Base-by-base conservation (phyloP, 2,888 invertebrate species). In the Siphlonurus alternatus region DNA sequence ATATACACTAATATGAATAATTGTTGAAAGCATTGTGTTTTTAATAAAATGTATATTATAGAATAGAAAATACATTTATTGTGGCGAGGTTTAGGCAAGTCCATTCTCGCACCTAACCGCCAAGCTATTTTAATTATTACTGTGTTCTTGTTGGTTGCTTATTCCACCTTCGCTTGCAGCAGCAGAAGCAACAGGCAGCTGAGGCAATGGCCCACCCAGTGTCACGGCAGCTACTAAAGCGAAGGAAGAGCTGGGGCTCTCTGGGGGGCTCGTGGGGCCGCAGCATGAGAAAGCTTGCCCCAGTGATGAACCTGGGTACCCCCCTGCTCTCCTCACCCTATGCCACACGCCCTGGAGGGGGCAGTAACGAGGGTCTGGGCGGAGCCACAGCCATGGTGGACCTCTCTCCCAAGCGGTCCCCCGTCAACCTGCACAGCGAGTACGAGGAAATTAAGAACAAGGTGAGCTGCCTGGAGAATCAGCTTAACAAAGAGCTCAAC, bases 361-460 rank as follows among this genome's bases (percentile, higher is more conserved):
- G 5, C 15, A 15, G 15, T 5, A 10, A 15, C 38, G 7, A 53
- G 23, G 22, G 18, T 15, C 53, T 53, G n/a, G 62, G 53, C 53
- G 62, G 53, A n/a, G 53, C 62, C 51, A 51, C 51, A 5, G 20
- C 53, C 1, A 51, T 23, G 18, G 25, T 64, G 5, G 56, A 56
- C 20, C 22, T 56, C 7, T 56, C 56, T 7, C 56, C 56, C n/a
- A 56, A 5, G 5, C 5, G 5, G 38, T 15, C 23, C 10, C 56
- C 59, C 51, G 63, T 59, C 5, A 59, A 60, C n/a, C 53, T 64
- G 2, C 87, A 87, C 75, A 83, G 80, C 65, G 88, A 89, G 74
- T 89, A 88, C 70, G 87, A 88, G 73, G 87, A 85, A 69, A 88
- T 89, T 61, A 87, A 88, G 73, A 85, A 80, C 71, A 78, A 88